Conservation (phyloP, 2,797 vertebrate genomes). For the Neostethus bicornis region DNA sequence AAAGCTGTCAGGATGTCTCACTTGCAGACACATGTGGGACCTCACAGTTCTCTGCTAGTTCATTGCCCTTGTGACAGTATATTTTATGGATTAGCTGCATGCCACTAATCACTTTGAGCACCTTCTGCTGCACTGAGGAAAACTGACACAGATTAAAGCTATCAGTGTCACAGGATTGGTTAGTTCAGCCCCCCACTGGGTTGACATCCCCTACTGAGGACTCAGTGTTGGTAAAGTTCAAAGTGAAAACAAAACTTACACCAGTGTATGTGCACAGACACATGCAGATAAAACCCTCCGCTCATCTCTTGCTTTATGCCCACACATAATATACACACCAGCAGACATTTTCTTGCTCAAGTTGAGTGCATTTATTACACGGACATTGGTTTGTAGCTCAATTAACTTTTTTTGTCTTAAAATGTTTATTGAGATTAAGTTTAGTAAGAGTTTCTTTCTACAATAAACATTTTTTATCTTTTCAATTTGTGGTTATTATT, state of each 20-base stretch:
- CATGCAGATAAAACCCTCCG: conserved; percentile 51
- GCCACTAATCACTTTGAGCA: conserved; percentile 34
- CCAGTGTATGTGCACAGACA: conserved; percentile 25
- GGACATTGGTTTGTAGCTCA: conserved; percentile 4
- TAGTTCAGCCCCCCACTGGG: conserved; percentile 41
- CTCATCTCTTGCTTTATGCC: conserved; percentile 43
- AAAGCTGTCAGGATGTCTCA: neutral
- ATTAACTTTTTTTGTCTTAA: conserved; percentile 9
- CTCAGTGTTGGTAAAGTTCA: conserved; percentile 52
- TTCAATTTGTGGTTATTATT: too few relatives aligned
- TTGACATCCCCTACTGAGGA: conserved; percentile 32
- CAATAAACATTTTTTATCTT: conserved; percentile 35
- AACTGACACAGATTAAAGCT: conserved; percentile 45
- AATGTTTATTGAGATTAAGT: conserved; percentile 17
- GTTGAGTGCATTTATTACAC: conserved; percentile 22
- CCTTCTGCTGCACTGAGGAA: conserved; percentile 26
- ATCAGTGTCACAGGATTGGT: conserved; percentile 41
- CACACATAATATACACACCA: too few relatives aligned
- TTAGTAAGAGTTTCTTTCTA: conserved; percentile 13
- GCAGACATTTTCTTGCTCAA: conserved; percentile 52
- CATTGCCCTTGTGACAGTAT: conserved; percentile 16
- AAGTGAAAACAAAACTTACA: conserved; percentile 45
- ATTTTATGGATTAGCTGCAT: conserved; percentile 30
- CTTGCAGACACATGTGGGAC: neutral
- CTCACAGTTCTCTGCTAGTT: conserved; percentile 2